Percentiles rank a stretch among this genome's conserved stretches.
These are phyloP conservation scores for Acheta domesticus DNA, from an alignment of 2,888 invertebrate species.

Conservation along the genomic window DNA sequence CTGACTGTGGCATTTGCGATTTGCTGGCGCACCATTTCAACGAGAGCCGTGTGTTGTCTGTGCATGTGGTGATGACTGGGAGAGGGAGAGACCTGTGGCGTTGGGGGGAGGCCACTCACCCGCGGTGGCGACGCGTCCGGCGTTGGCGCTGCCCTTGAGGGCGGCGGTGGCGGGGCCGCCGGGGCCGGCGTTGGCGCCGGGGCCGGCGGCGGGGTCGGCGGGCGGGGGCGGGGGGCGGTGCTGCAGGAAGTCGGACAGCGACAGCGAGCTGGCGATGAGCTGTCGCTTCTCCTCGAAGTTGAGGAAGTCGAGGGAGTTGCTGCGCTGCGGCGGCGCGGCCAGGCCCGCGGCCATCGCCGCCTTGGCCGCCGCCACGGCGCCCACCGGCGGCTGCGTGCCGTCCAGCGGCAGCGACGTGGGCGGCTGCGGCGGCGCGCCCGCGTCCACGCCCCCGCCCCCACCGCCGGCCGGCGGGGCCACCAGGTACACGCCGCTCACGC, in stretches of 20 bases:
- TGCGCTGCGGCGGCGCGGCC: constrained; percentile 18
- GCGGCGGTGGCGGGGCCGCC: too few species aligned
- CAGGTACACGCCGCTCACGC: constrained; percentile 18
- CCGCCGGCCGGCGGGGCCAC: not conserved
- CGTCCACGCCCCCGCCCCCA: not conserved
- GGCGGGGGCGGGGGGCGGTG: constrained; percentile 50
- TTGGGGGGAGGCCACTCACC: not conserved
- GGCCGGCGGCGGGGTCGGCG: constrained; percentile 38
- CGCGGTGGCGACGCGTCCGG: not conserved
- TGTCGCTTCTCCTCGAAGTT: constrained; percentile 90
- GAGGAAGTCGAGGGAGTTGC: constrained; percentile 64
- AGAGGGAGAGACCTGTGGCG: too few species aligned
- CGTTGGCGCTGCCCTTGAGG: not conserved
- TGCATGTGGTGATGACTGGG: too few species aligned
- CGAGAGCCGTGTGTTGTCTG: too few species aligned
- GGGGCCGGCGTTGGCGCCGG: not conserved
- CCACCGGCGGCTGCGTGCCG: constrained; percentile 21
- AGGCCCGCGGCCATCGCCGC: not conserved
- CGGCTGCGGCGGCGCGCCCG: not conserved
- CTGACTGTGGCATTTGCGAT: too few species aligned
- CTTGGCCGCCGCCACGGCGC: constrained; percentile 18
- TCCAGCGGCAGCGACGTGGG: not conserved
- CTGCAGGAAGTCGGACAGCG: constrained; percentile 79
- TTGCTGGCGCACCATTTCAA: too few species aligned
- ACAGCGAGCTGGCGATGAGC: constrained; percentile 82